These are phyloP conservation scores for Drosophila pachea DNA, from an alignment of 1,140 invertebrate genomes.

Conservation along the genomic window DNA sequence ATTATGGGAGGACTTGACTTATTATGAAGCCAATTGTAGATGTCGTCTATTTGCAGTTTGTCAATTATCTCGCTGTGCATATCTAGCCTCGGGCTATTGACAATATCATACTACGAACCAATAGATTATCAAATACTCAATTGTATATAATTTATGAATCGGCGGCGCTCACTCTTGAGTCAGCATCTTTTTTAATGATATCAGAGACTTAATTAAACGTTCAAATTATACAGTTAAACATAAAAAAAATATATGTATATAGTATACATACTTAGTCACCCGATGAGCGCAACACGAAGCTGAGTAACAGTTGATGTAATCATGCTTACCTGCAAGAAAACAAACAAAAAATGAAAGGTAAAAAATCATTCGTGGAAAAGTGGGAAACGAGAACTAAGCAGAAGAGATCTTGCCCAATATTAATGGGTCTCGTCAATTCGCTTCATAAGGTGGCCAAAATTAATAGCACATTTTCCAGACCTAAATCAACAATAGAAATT, in stretches of 20 bases:
- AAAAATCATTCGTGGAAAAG: constrained; percentile 11
- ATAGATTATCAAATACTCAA: too few species aligned
- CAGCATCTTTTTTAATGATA: constrained; percentile 48
- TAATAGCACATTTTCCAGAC: constrained; percentile 34
- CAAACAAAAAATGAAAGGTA: constrained; percentile 22
- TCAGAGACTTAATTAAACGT: constrained; percentile 35
- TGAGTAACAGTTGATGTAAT: constrained; percentile 53
- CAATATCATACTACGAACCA: too few species aligned
- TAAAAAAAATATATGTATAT: constrained; percentile 5
- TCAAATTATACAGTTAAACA: constrained; percentile 8
- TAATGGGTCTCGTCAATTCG: constrained; percentile 4
- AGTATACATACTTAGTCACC: constrained; percentile 50
- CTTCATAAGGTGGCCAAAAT: constrained; percentile 14
- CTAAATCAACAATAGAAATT: constrained; percentile 71
- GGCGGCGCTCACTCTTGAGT: constrained; percentile 41
- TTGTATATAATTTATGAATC: too few species aligned
- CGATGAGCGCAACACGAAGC: constrained; percentile 31
- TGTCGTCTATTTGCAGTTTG: too few species aligned
- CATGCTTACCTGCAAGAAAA: constrained; percentile 58
- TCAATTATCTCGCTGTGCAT: too few species aligned
- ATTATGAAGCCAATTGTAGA: too few species aligned
- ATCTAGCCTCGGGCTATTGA: too few species aligned
- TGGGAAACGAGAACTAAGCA: not conserved
- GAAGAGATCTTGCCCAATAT: not conserved
- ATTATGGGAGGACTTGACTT: too few species aligned